A percentile compares a stretch with the other conserved stretches of the same genome.
Evolutionary conservation across 2,113 vertebrate genomes (phyloP).

Genomic region (Limnothrissa miodon): DNA sequence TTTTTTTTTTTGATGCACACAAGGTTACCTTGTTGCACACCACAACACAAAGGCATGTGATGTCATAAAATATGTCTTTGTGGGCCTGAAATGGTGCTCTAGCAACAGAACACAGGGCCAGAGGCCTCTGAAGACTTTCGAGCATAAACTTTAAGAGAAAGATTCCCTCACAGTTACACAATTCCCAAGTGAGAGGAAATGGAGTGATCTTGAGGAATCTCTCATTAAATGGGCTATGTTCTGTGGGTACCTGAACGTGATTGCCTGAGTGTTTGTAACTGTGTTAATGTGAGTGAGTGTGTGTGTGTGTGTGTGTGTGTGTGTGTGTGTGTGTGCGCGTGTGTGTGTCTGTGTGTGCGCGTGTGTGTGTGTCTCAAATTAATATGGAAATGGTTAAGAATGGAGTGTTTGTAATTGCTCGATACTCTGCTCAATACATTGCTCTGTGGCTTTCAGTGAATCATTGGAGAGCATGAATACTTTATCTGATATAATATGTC

Average conservation of each 20-base stretch:
- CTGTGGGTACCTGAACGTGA: slow-evolving; percentile 36
- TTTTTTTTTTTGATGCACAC: background rate
- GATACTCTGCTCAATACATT: slow-evolving; percentile 51
- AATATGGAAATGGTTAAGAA: slow-evolving; percentile 62
- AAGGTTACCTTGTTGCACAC: background rate
- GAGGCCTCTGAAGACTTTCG: background rate
- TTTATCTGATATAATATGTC: slow-evolving; percentile 70
- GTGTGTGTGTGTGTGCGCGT: slow-evolving; percentile 20
- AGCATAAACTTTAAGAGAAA: background rate
- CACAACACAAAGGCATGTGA: background rate
- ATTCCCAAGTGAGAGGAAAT: background rate
- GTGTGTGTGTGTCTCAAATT: slow-evolving; percentile 38
- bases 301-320: slow-evolving; percentile 27
- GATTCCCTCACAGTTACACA: background rate
- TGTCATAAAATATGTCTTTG: slow-evolving; percentile 18
- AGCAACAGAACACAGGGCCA: background rate
- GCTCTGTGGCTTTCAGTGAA: slow-evolving; percentile 62
- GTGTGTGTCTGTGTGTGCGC: slow-evolving; percentile 7
- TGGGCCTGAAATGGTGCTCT: background rate
- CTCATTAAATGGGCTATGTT: slow-evolving; percentile 23
- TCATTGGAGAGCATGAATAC: slow-evolving; percentile 66
- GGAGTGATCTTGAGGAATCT: background rate
- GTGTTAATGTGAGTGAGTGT: slow-evolving; percentile 13
- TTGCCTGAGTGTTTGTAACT: slow-evolving; percentile 14
- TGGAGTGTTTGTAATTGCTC: slow-evolving; percentile 59